Percentiles rank a stretch among this genome's conserved stretches.
phyloP scores from a whole-genome alignment of 2,797 vertebrate genomes.

The Uromys caudimaculatus region DNA sequence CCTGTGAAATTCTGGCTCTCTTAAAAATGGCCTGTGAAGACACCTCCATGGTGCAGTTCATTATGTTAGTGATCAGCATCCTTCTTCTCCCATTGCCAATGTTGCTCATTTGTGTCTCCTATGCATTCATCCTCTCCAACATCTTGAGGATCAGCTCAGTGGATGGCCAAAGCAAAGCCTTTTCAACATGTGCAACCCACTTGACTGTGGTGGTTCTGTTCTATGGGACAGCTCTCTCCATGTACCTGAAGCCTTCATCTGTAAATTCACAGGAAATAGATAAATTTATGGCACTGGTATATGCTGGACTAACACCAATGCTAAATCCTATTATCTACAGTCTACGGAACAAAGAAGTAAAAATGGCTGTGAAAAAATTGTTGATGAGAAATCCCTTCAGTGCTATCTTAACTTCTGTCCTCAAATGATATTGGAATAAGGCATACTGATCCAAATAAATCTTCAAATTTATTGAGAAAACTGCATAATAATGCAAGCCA shows the following conservation, averaged over 20 bases:
- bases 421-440: constrained; percentile 33
- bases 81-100: constrained; percentile 76
- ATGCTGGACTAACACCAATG: constrained; percentile 77
- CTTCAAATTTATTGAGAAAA: background rate
- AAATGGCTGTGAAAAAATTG: constrained; percentile 73
- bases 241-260: constrained; percentile 76
- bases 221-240: constrained; percentile 77
- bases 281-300: constrained; percentile 79
- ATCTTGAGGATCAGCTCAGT: constrained; percentile 71
- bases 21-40: constrained; percentile 77
- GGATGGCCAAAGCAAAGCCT: constrained; percentile 76
- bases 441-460: background rate
- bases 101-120: constrained; percentile 77
- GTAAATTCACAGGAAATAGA: constrained; percentile 71
- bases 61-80: constrained; percentile 63
- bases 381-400: constrained; percentile 30
- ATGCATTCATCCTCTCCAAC: constrained; percentile 69
- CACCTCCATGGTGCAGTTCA: constrained; percentile 60
- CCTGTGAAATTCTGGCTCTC: constrained; percentile 81
- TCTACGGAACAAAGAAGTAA: constrained; percentile 83
- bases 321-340: constrained; percentile 84
- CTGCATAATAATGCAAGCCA: background rate
- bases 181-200: constrained; percentile 81
- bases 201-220: constrained; percentile 78
- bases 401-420: background rate